Evolutionary conservation across 2,888 invertebrate species (phyloP).

Genomic region (Masnerella sp.): DNA sequence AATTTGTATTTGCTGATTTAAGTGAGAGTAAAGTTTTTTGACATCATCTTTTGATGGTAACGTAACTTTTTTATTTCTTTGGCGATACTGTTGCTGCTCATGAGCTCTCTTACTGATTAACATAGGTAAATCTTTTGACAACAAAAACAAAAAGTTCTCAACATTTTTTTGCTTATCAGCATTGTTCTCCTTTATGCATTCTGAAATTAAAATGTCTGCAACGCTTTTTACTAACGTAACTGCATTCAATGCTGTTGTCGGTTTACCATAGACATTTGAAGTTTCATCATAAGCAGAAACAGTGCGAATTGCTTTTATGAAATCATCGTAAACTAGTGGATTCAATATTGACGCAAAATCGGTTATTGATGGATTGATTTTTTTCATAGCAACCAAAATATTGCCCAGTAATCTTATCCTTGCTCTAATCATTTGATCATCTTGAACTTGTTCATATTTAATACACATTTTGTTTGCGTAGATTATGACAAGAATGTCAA

Average conservation of each 20-base stretch:
- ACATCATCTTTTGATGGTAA: slow-evolving; percentile 49
- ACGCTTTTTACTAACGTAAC: not conserved
- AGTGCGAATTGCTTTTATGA: slow-evolving; percentile 1
- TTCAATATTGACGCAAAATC: slow-evolving; percentile 42
- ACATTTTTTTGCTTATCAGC: not conserved
- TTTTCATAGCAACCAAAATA: not conserved
- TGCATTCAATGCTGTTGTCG: not conserved
- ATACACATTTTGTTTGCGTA: slow-evolving; percentile 5
- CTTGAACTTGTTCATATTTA: not conserved
- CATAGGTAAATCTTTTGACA: slow-evolving; percentile 10
- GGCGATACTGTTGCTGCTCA: slow-evolving; percentile 27
- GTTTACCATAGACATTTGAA: not conserved
- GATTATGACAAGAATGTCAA: not conserved
- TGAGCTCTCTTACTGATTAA: slow-evolving; percentile 34
- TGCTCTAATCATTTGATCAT: slow-evolving; percentile 3
- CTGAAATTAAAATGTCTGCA: not conserved
- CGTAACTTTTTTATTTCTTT: slow-evolving; percentile 19
- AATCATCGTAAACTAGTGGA: slow-evolving; percentile 39
- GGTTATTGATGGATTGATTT: slow-evolving; percentile 4
- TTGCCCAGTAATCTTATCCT: not conserved
- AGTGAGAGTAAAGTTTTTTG: slow-evolving; percentile 17
- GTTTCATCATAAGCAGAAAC: not conserved
- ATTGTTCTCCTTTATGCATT: slow-evolving; percentile 1
- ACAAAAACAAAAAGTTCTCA: not conserved
- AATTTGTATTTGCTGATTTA: slow-evolving; percentile 10